Conservation (phyloP, 2,797 vertebrate genomes). For the Liasis olivaceus region DNA sequence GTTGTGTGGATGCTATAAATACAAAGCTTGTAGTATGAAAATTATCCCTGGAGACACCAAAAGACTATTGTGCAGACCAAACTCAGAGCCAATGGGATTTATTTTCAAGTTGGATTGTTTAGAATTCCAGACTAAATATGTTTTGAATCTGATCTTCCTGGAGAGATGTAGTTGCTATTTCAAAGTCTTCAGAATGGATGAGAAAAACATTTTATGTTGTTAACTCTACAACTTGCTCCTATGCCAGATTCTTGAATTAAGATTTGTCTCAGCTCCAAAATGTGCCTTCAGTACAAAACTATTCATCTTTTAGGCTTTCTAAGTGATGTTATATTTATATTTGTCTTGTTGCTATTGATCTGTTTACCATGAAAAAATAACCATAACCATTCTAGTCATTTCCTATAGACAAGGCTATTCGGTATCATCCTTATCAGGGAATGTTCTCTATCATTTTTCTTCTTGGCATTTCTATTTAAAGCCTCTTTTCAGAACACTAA, state of each 20-base stretch:
- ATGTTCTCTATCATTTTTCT: constrained; percentile 9
- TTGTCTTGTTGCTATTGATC: background rate
- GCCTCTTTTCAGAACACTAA: background rate
- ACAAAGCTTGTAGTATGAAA: background rate
- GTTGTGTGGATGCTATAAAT: background rate
- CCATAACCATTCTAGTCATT: background rate
- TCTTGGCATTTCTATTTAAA: constrained; percentile 40
- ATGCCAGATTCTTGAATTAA: background rate
- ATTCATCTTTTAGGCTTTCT: background rate
- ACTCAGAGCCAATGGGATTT: background rate
- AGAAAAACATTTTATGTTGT: background rate
- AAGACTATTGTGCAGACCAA: background rate
- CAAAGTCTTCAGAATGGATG: background rate
- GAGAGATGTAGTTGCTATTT: background rate
- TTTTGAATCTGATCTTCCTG: background rate
- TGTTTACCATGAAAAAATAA: constrained; percentile 15
- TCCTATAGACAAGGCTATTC: background rate
- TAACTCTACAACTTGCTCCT: background rate
- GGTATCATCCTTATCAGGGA: constrained; percentile 21
- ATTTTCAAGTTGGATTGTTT: background rate
- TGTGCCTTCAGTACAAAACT: background rate
- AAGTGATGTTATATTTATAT: background rate
- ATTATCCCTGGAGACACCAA: background rate
- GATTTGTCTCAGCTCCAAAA: background rate
- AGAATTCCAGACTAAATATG: background rate